Conservation (phyloP, 1,140 invertebrate genomes). For the Drosophila mayri region DNA sequence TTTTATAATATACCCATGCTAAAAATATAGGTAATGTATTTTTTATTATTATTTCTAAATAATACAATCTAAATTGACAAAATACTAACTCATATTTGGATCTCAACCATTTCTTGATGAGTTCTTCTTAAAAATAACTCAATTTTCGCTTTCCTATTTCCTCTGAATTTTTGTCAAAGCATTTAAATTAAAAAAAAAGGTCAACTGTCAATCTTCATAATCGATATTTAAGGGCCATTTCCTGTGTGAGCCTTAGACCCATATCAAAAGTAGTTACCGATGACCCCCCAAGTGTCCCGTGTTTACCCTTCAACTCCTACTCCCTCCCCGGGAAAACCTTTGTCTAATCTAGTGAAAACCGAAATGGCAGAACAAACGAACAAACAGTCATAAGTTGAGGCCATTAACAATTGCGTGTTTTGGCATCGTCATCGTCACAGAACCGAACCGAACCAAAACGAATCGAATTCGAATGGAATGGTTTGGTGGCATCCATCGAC, state of each 20-base stretch:
- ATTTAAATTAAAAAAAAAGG: conserved; percentile 5
- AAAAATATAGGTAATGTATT: neutral
- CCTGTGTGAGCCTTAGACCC: conserved; percentile 12
- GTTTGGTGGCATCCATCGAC: conserved; percentile 13
- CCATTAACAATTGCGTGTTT: conserved; percentile 52
- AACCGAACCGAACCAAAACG: conserved; percentile 28
- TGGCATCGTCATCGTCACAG: conserved; percentile 46
- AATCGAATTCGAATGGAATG: conserved; percentile 21
- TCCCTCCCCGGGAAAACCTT: conserved; percentile 8
- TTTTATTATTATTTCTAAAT: too few relatives aligned
- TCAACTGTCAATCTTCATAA: conserved; percentile 37
- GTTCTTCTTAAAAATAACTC: neutral
- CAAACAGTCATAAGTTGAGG: conserved; percentile 42
- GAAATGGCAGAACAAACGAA: conserved; percentile 37
- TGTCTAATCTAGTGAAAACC: conserved; percentile 46
- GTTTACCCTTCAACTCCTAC: neutral
- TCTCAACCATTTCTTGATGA: too few relatives aligned
- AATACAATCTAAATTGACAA: neutral
- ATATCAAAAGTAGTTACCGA: conserved; percentile 17
- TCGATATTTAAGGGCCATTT: conserved; percentile 35
- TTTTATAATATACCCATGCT: neutral
- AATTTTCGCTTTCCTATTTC: neutral
- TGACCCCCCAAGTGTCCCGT: conserved; percentile 8
- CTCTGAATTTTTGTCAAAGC: neutral
- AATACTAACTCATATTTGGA: neutral